Evolutionary conservation across 2,888 invertebrate genomes (phyloP).

Genomic region (Myathropa florea): DNA sequence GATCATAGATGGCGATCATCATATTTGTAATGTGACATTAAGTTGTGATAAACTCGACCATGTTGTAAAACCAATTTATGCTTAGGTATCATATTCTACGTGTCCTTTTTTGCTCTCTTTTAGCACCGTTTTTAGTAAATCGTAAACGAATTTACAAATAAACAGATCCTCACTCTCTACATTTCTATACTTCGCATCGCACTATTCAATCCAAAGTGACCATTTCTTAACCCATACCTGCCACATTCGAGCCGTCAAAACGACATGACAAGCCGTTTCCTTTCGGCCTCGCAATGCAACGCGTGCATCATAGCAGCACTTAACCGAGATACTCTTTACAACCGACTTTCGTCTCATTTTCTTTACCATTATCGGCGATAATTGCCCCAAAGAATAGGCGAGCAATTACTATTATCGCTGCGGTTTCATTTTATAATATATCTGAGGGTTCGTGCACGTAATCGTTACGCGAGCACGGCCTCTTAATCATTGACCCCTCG

Average conservation of each 20-base stretch:
- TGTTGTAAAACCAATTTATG: no score
- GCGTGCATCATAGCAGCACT: slow-evolving; percentile 32
- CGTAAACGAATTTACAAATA: no score
- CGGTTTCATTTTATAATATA: background rate
- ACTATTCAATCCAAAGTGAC: background rate
- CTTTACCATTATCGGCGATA: slow-evolving; percentile 50
- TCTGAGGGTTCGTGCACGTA: slow-evolving; percentile 62
- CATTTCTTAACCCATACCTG: background rate
- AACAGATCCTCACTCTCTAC: no score
- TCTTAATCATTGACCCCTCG: background rate
- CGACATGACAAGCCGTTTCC: slow-evolving; percentile 57
- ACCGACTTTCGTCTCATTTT: background rate
- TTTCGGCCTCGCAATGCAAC: slow-evolving; percentile 25
- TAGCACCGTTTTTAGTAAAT: no score
- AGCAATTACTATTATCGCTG: slow-evolving; percentile 38
- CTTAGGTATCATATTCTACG: no score
- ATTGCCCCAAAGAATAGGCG: slow-evolving; percentile 54
- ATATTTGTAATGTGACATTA: no score
- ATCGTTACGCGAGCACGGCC: slow-evolving; percentile 40
- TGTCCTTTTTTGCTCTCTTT: no score
- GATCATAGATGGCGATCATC: no score
- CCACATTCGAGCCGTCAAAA: slow-evolving; percentile 55
- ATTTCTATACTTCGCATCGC: background rate
- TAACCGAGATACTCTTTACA: slow-evolving; percentile 3
- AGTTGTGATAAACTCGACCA: no score